A percentile compares a stretch with the other conserved stretches of the same genome.
phyloP scores from a whole-genome alignment of 2,888 invertebrate genomes.

The Oxyteleia sp. region DNA sequence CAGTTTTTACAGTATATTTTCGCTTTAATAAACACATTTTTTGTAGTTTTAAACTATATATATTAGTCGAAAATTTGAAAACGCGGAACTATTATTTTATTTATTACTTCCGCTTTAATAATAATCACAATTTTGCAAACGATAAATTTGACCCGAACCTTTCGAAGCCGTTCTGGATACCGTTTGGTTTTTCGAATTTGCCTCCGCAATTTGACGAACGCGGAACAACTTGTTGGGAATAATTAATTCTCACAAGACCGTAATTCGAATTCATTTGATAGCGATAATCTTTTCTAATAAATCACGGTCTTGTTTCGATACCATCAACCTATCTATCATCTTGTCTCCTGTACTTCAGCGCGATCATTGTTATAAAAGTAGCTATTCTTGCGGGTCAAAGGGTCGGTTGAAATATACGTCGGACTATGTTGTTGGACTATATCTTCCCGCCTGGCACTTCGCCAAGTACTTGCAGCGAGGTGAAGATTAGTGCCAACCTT shows the following conservation, averaged over 20 bases:
- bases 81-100: too few species aligned
- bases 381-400: conserved; percentile 46
- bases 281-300: background rate
- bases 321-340: conserved; percentile 21
- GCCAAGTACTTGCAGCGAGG: conserved; percentile 80
- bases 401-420: conserved; percentile 74
- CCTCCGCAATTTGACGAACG: too few species aligned
- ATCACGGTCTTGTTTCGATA: background rate
- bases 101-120: too few species aligned
- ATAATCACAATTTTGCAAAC: too few species aligned
- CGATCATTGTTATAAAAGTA: conserved; percentile 42
- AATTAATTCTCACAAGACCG: background rate
- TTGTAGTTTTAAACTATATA: too few species aligned
- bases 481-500: conserved; percentile 83
- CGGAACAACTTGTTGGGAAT: background rate
- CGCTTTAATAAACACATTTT: too few species aligned
- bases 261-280: background rate
- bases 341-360: conserved; percentile 12
- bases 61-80: too few species aligned
- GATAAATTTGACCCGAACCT: too few species aligned
- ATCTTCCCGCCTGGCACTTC: conserved; percentile 81
- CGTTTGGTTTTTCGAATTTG: too few species aligned
- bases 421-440: conserved; percentile 79
- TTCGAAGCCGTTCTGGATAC: too few species aligned
- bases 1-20: too few species aligned